Percentiles rank a stretch among this genome's conserved stretches.
These are phyloP conservation scores for Passer domesticus DNA, from an alignment of 2,113 vertebrate genomes.

Conservation along the genomic window DNA sequence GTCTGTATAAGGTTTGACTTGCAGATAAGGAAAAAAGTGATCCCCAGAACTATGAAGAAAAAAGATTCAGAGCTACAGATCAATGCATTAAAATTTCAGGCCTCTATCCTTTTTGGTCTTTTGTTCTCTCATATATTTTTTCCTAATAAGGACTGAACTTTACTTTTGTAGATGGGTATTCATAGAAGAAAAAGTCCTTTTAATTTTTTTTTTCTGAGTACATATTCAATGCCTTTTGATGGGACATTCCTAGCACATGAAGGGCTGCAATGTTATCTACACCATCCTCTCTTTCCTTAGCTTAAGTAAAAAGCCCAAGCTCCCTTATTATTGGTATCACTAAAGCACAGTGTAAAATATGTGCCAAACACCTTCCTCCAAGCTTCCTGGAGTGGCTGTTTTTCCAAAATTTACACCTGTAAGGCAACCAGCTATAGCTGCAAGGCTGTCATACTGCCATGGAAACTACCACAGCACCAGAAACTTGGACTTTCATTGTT, in stretches of 20 bases:
- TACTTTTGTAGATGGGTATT: too few relatives aligned
- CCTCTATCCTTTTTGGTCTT: neutral
- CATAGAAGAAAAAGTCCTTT: too few relatives aligned
- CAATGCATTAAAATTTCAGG: neutral
- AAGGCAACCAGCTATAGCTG: neutral
- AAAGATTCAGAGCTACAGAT: neutral
- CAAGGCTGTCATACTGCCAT: neutral
- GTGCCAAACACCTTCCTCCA: neutral
- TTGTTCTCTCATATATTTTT: too few relatives aligned
- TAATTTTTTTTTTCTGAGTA: too few relatives aligned
- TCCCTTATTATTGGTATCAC: neutral
- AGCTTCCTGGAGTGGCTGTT: rapidly evolving
- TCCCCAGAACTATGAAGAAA: neutral
- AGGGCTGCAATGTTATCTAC: neutral
- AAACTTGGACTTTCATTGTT: neutral
- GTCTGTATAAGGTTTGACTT: neutral
- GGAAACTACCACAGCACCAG: neutral
- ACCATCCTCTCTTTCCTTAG: neutral
- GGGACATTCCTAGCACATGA: neutral
- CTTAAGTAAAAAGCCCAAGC: neutral
- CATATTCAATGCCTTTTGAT: neutral
- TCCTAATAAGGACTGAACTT: too few relatives aligned
- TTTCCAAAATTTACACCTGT: neutral
- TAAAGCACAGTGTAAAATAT: neutral
- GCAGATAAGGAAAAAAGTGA: neutral